These are phyloP conservation scores for Ormia ochracea DNA, from an alignment of 2,888 invertebrate species.

Conservation along the genomic window DNA sequence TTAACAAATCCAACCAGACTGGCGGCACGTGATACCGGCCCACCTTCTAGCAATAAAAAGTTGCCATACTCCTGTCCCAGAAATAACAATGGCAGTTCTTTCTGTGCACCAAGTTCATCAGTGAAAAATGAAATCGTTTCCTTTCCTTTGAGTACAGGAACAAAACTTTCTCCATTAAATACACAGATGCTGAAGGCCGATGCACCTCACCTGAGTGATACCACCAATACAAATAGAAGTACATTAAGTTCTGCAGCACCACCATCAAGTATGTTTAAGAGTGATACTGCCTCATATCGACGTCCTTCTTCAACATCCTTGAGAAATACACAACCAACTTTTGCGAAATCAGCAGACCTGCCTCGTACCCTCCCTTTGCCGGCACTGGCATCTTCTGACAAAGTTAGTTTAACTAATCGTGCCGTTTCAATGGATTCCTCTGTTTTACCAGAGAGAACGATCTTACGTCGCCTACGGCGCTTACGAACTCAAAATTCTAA, in stretches of 20 bases:
- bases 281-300: not conserved
- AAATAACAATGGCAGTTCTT: not conserved
- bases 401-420: not conserved
- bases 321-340: slow-evolving; percentile 23
- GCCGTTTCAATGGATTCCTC: slow-evolving; percentile 46
- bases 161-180: not conserved
- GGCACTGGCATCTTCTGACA: not conserved
- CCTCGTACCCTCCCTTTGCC: not conserved
- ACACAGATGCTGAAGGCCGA: not conserved
- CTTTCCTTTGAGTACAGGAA: not conserved
- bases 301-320: slow-evolving; percentile 20
- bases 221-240: not conserved
- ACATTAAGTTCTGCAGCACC: not conserved
- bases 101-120: not conserved
- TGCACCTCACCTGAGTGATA: not conserved
- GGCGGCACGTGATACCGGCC: not conserved
- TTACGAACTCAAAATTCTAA: slow-evolving; percentile 68
- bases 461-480: slow-evolving; percentile 70
- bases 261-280: not conserved
- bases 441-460: slow-evolving; percentile 69
- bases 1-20: not conserved
- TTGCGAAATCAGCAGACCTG: slow-evolving; percentile 34
- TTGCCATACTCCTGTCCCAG: not conserved
- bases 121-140: slow-evolving; percentile 1
- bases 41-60: not conserved